Conservation (phyloP, 1,140 invertebrate species). For the Sinella curviseta region DNA sequence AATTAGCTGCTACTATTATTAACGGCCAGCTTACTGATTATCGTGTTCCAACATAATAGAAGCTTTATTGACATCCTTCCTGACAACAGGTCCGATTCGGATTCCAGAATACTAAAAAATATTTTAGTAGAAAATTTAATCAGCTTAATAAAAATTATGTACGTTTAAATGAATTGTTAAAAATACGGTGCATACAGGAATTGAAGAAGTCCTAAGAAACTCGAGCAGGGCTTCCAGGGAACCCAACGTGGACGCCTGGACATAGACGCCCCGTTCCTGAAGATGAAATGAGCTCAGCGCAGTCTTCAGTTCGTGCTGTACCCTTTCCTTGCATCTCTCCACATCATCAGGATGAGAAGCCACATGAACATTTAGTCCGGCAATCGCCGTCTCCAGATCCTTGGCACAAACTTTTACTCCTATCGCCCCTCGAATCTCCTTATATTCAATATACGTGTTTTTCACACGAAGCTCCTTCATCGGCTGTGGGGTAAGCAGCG, state of each 20-base stretch:
- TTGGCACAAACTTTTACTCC: constrained; percentile 98
- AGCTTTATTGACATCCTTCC: constrained; percentile 98
- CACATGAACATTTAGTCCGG: constrained; percentile 83
- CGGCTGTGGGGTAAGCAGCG: constrained; percentile 95
- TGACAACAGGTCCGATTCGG: constrained; percentile 98
- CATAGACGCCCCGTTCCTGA: constrained; percentile 90
- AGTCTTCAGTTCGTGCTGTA: constrained; percentile 76
- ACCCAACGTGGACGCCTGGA: constrained; percentile 97
- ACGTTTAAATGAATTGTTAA: no score
- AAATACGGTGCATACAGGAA: constrained; percentile 73
- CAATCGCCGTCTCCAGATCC: constrained; percentile 96
- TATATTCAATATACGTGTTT: constrained; percentile 94
- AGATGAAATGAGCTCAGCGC: constrained; percentile 91
- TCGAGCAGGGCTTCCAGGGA: constrained; percentile 96
- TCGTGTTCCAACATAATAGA: constrained; percentile 99
- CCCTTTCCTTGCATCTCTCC: constrained; percentile 79
- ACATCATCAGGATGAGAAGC: constrained; percentile 92
- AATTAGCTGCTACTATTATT: neutral
- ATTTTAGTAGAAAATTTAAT: no score
- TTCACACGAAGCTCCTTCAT: constrained; percentile 97
- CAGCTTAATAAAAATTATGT: neutral
- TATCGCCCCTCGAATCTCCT: constrained; percentile 92
- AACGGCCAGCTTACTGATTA: constrained; percentile 68
- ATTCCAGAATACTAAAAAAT: constrained; percentile 99
- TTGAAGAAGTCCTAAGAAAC: constrained; percentile 91